A percentile compares a stretch with the other conserved stretches of the same genome.
Evolutionary conservation across 2,888 invertebrate genomes (phyloP).

Genomic region (Drosophila recens): DNA sequence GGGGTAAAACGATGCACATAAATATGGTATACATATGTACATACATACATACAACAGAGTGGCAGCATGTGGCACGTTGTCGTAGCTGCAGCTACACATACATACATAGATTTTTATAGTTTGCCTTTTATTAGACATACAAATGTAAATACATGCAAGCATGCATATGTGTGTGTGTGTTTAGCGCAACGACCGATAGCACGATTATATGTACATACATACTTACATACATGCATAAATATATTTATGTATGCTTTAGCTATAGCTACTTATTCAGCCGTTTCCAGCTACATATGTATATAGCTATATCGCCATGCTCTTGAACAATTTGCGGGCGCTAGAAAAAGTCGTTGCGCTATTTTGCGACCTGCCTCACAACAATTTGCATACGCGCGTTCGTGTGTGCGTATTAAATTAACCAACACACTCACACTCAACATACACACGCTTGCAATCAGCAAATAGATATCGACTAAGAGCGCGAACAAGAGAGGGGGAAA

Average conservation of each 20-base stretch:
- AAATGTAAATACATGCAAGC: neutral
- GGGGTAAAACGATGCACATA: constrained; percentile 18
- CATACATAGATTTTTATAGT: constrained; percentile 61
- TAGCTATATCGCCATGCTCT: constrained; percentile 45
- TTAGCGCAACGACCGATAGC: constrained; percentile 60
- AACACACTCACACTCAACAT: constrained; percentile 19
- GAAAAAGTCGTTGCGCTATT: constrained; percentile 52
- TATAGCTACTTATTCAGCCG: constrained; percentile 29
- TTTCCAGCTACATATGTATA: constrained; percentile 26
- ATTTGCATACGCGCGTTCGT: constrained; percentile 67
- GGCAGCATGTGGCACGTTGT: constrained; percentile 57
- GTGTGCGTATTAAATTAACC: constrained; percentile 57
- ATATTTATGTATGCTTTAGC: constrained; percentile 6
- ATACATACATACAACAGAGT: constrained; percentile 1
- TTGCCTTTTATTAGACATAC: constrained; percentile 26
- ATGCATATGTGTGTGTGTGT: constrained; percentile 8
- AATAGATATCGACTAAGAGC: constrained; percentile 28
- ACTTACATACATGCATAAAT: neutral
- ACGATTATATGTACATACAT: constrained; percentile 2
- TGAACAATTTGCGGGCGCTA: constrained; percentile 46
- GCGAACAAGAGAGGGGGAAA: neutral
- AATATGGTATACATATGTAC: neutral
- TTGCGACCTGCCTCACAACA: constrained; percentile 75
- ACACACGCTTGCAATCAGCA: constrained; percentile 11
- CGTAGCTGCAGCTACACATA: constrained; percentile 52